Percentiles rank a stretch among this genome's conserved stretches.
Evolutionary conservation across 1,140 invertebrate genomes (phyloP).

Genomic region (Zeugodacus cucurbitae): DNA sequence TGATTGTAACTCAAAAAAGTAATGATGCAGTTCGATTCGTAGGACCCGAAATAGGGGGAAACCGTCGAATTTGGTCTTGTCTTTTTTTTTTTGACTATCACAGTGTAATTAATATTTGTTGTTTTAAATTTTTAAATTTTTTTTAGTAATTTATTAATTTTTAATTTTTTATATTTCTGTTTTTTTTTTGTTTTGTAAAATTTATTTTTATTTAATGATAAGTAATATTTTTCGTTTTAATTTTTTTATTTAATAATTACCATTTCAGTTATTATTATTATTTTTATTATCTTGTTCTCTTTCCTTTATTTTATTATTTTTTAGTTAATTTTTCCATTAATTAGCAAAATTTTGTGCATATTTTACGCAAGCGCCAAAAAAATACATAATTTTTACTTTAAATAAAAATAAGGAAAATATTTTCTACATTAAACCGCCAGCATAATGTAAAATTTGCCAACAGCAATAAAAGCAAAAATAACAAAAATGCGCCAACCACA

Average conservation of each 20-base stretch:
- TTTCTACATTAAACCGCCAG: background rate
- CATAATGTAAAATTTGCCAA: background rate
- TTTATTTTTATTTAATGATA: too few species aligned
- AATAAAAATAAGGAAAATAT: background rate
- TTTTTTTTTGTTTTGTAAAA: background rate
- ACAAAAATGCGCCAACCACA: conserved; percentile 12
- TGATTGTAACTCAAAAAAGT: too few species aligned
- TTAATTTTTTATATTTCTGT: too few species aligned
- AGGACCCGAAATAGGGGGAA: too few species aligned
- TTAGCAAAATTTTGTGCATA: background rate
- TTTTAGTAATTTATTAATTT: too few species aligned
- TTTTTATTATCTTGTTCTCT: too few species aligned
- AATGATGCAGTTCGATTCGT: too few species aligned
- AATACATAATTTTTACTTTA: background rate
- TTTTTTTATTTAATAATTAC: background rate
- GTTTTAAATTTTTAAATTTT: too few species aligned
- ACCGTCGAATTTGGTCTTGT: too few species aligned
- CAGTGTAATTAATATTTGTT: background rate
- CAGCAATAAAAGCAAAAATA: conserved; percentile 40
- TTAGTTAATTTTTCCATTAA: background rate
- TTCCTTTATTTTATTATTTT: too few species aligned
- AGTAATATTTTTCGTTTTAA: background rate
- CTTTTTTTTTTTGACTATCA: too few species aligned
- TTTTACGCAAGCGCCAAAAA: background rate
- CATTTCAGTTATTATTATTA: background rate